Base-by-base conservation (phyloP, 1,140 invertebrate genomes). In the Drosophila equinoxialis region DNA sequence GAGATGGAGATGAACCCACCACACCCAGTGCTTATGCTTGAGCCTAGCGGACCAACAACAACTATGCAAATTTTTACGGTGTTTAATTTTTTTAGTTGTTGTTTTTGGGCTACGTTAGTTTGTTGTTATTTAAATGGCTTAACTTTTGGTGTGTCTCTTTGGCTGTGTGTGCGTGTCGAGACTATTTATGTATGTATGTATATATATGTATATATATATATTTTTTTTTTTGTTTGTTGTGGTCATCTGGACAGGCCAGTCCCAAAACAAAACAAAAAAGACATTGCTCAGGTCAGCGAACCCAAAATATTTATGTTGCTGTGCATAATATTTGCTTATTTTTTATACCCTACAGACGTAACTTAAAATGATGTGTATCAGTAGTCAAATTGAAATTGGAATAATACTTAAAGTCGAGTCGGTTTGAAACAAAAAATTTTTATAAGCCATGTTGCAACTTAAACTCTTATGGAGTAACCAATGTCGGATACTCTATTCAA, bases 61-160 rank as follows among this genome's bases (percentile, higher is more conserved):
- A 78, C 84, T 87, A 87, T 87, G 84, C 80, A 87, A 87, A 87
- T 87, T 89, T 87, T 83, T 89, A 89, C 84, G 84, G 80, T 89
- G 83, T 73, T 78, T 89, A 87, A 87, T 84, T 89, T 87, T 87
- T 87, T 89, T 89, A 89, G 84, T 89, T 74, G 45, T 68, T 78
- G 30, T 58, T 35, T 48, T 45, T 69, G 20, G 71, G 35, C 65
- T 74, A 6, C 39, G 57, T 59, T 58, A 73, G 41, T 76, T 89
- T 89, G 84, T 84, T 89, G 84, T 89, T 86, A 86, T 86, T 86
- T 89, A 87, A 86, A 86, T 86, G 72, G 80, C 73, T 77, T 71
- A 37, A 61, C 54, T 68, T 69, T 66, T 67, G 11, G 62, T 37
- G 45, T 60, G 57, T 67, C 26, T 30, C 6, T 66, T 58, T 77